A percentile compares a stretch with the other conserved stretches of the same genome.
Evolutionary conservation across 2,797 vertebrate genomes (phyloP).

Genomic region (Scarus forsteni): DNA sequence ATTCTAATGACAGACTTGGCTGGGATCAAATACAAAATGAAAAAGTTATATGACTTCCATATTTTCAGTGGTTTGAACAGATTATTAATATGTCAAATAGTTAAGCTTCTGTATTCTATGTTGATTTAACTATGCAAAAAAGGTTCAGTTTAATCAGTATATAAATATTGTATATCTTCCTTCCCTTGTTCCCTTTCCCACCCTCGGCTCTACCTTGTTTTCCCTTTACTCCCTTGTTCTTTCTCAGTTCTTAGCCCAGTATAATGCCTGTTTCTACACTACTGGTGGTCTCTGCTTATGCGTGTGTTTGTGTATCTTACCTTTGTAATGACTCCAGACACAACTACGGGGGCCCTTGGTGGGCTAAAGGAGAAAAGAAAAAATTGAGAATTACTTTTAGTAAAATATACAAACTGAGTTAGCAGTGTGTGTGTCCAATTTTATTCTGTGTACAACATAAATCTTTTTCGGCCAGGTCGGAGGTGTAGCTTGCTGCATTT

Average conservation of each 20-base stretch:
- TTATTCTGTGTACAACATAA: constrained; percentile 10
- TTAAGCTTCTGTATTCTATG: too few species aligned
- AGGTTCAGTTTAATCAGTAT: neutral
- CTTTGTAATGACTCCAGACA: constrained; percentile 93
- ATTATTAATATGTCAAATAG: too few species aligned
- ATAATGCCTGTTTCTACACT: constrained; percentile 33
- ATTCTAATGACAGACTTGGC: too few species aligned
- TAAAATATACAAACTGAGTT: neutral
- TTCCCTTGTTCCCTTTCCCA: constrained; percentile 6
- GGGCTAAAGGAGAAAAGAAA: constrained; percentile 76
- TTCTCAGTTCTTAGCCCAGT: constrained; percentile 17
- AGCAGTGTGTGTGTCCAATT: neutral
- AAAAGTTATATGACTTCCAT: too few species aligned
- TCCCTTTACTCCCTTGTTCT: constrained; percentile 13
- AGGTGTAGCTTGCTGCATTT: neutral
- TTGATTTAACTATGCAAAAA: too few species aligned
- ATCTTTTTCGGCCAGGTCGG: neutral
- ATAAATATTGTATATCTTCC: neutral
- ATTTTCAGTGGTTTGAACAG: too few species aligned
- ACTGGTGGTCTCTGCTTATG: constrained; percentile 25
- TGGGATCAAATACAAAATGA: too few species aligned
- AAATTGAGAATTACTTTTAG: constrained; percentile 4
- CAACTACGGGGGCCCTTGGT: constrained; percentile 89
- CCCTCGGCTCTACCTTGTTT: constrained; percentile 4
- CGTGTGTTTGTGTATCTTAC: constrained; percentile 75